Percentiles rank a stretch among this genome's conserved stretches.
These are phyloP conservation scores for Onychomys torridus DNA, from an alignment of 2,797 vertebrate species.

Conservation along the genomic window DNA sequence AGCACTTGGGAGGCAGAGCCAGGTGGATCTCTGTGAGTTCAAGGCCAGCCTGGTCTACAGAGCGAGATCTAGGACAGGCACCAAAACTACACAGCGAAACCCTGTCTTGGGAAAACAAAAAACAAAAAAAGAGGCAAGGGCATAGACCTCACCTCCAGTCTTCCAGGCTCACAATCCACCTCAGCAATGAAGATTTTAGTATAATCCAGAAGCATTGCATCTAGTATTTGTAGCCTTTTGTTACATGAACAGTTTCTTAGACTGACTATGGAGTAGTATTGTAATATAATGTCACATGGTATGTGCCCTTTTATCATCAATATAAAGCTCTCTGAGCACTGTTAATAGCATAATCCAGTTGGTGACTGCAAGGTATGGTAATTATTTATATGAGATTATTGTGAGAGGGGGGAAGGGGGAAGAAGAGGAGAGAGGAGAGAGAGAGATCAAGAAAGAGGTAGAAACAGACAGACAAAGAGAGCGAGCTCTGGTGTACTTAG, in stretches of 20 bases:
- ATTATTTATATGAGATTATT: not conserved
- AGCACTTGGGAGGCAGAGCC: no score
- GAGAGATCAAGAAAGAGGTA: not conserved
- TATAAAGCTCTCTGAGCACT: not conserved
- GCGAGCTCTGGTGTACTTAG: not conserved
- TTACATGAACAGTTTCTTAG: constrained; percentile 19
- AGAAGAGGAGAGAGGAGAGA: not conserved
- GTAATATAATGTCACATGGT: not conserved
- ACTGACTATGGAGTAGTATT: not conserved
- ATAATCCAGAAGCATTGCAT: not conserved
- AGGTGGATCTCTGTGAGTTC: no score
- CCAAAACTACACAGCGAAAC: no score
- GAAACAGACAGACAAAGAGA: not conserved
- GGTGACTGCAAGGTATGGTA: not conserved
- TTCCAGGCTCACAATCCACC: not conserved
- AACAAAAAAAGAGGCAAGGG: not conserved
- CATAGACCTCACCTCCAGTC: not conserved
- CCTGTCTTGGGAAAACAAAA: no score
- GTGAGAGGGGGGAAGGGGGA: not conserved
- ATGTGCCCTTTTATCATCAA: not conserved
- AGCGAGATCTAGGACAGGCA: no score
- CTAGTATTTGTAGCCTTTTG: not conserved
- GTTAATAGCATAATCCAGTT: constrained; percentile 5
- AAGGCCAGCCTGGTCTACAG: no score
- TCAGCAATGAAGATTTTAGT: not conserved